phyloP scores from a whole-genome alignment of 92 coral and sea anemone genomes.

The Porites lobata region DNA sequence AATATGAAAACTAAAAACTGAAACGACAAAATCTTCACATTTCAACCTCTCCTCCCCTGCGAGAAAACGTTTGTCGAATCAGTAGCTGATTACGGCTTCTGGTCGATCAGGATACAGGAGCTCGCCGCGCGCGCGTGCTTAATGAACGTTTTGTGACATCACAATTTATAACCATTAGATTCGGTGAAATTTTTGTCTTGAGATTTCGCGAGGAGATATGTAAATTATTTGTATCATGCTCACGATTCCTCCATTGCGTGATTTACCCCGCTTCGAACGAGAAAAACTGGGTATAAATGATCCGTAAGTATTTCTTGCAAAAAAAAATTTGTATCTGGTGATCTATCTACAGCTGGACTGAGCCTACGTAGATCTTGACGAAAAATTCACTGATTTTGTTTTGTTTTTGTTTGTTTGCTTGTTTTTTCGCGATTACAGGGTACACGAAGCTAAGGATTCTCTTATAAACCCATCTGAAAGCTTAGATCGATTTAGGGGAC shows the following conservation, averaged over 20 bases:
- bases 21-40: neutral
- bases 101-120: too few species aligned
- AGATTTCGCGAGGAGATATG: neutral
- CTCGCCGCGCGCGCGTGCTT: neutral
- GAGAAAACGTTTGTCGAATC: neutral
- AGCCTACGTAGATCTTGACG: too few species aligned
- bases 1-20: neutral
- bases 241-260: slow-evolving; percentile 4
- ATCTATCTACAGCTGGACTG: too few species aligned
- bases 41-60: neutral
- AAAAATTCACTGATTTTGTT: too few species aligned
- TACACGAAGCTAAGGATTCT: neutral
- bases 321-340: too few species aligned
- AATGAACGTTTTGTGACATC: neutral
- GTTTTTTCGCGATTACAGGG: neutral
- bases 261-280: neutral
- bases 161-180: neutral
- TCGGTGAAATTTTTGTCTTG: neutral
- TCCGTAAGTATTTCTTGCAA: neutral
- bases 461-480: neutral
- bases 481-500: slow-evolving; percentile 26
- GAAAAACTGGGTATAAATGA: neutral
- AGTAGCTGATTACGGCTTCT: too few species aligned
- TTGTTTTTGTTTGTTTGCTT: neutral
- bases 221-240: neutral